Evolutionary conservation across 2,113 vertebrate species (phyloP), one percentile per base, ranked within the genome.

Genomic region (Eupsittula cactorum): DNA sequence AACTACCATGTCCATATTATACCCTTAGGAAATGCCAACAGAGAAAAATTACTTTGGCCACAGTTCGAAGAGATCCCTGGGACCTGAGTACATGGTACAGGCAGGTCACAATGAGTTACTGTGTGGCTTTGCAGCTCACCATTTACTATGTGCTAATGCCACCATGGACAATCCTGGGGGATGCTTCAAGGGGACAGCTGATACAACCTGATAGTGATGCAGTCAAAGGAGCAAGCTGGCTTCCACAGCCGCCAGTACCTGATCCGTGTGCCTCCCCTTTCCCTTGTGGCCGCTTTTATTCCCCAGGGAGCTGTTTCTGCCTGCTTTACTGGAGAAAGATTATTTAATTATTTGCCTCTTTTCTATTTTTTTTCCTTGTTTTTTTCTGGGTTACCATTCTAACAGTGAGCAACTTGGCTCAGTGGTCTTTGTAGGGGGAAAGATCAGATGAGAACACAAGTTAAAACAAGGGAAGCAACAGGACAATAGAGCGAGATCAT

Each of bases 401-500:
- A 39, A 49, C 18, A 76, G 27, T 64, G 46, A 85, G 55, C 2
- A 12, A 7, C 28, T 94, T 88, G 85, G 78, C 85, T 85, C 6
- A 0, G 20, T 44, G n/a, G 28, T 80, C 59, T 77, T 21, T 24
- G 53, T 39, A 37, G 37, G 35, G 39, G 4, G 29, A 86, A 89
- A 37, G 47, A 57, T 68, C 46, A 77, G 33, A 57, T 68, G 29
- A 78, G 27, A 59, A 73, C 16, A 19, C 11, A 46, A 31, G 19
- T 25, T 46, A 49, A 65, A 74, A 74, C 52, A 90, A 59, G 82
- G 79, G 88, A 97, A 97, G 53, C 49, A 77, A n/a, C 27, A 59
- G n/a, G 59, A 92, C 86, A 94, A 97, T 93, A 86, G 79, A 82
- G 70, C 16, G 73, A 82, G n/a, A 49, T 41, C 12, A 49, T 90